Conservation (phyloP, 2,113 vertebrate species). For the Otus sunia region DNA sequence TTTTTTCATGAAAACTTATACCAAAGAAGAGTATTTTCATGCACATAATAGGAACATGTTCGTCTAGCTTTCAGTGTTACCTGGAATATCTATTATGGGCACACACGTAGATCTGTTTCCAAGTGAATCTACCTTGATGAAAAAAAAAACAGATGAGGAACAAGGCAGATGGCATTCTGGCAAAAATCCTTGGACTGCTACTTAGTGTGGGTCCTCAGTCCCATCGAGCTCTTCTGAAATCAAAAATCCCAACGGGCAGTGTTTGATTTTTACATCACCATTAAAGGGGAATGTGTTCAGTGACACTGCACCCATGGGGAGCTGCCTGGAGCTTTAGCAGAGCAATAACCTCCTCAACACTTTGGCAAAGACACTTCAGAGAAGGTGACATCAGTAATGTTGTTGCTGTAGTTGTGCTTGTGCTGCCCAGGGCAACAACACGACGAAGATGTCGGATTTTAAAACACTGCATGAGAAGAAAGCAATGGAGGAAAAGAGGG, state of each 20-base stretch:
- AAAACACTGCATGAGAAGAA: not conserved
- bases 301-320: not conserved
- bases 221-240: not conserved
- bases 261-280: fast-evolving
- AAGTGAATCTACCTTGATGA: not conserved
- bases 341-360: not conserved
- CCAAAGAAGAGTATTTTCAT: not conserved
- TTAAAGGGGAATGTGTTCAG: not conserved
- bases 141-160: not conserved
- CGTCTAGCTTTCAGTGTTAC: not conserved
- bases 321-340: not conserved
- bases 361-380: not conserved
- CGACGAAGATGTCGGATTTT: conserved; percentile 3
- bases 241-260: not conserved
- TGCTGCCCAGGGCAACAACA: not conserved
- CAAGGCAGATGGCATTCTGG: not conserved
- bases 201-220: fast-evolving
- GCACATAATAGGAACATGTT: not conserved
- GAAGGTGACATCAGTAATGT: not conserved
- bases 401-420: not conserved
- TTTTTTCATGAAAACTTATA: not conserved
- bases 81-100: not conserved
- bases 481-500: not conserved
- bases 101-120: not conserved
- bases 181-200: not conserved